Percentiles rank a stretch among this genome's conserved stretches.
phyloP scores from a whole-genome alignment of 2,113 vertebrate species.

The Burhinus bistriatus region DNA sequence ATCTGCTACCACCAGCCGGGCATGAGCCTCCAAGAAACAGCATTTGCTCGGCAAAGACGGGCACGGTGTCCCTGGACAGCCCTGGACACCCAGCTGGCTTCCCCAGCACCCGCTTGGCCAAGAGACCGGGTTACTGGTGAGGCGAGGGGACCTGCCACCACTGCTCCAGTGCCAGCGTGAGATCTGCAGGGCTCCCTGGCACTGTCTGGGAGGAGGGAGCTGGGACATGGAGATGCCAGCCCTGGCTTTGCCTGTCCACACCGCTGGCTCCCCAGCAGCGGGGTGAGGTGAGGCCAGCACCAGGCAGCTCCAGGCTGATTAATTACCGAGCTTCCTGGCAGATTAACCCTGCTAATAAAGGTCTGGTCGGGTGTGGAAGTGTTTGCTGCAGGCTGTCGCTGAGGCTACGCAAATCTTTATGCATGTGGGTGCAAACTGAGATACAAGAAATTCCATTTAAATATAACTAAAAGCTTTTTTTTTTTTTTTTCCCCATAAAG shows the following conservation, averaged over 20 bases:
- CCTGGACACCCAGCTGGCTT: neutral
- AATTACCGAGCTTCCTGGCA: neutral
- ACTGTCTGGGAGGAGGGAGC: neutral
- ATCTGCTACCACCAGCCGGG: conserved; percentile 9
- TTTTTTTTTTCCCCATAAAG: too few species aligned
- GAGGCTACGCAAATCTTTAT: neutral
- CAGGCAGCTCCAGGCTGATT: neutral
- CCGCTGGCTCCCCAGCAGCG: neutral
- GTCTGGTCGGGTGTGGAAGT: neutral
- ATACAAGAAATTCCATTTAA: neutral
- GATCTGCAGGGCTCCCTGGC: neutral
- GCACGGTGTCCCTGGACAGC: neutral
- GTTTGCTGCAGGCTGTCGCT: neutral
- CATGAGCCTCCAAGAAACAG: neutral
- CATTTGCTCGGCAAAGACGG: neutral
- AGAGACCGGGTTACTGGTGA: neutral
- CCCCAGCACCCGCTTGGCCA: neutral
- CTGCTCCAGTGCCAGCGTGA: rapidly evolving
- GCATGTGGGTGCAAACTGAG: neutral
- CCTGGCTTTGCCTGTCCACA: neutral
- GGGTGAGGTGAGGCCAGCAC: neutral
- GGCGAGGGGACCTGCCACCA: neutral
- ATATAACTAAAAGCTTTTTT: neutral
- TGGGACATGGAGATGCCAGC: too few species aligned
- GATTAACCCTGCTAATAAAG: neutral